Evolutionary conservation across 2,113 vertebrate genomes (phyloP).

Genomic region (Nettapus auritus): DNA sequence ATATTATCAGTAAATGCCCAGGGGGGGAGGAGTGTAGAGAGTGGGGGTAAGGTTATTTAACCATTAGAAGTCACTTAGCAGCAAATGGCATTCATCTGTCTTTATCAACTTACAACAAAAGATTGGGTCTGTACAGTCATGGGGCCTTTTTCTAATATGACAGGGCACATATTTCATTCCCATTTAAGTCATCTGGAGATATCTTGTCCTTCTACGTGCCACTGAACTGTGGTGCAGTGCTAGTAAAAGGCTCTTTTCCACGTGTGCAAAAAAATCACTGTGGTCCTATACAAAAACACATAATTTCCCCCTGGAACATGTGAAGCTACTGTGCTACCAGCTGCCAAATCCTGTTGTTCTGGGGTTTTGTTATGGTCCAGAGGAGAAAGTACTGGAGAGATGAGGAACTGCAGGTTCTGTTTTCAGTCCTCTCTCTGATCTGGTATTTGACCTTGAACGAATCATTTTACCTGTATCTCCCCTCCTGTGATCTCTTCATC

Average conservation of each 20-base stretch:
- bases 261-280: accelerated
- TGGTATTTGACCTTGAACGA: not conserved
- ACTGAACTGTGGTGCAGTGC: not conserved
- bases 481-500: not conserved
- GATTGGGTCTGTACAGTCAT: not conserved
- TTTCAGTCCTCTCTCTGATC: not conserved
- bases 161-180: not conserved
- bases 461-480: not conserved
- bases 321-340: not conserved
- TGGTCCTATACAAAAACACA: not conserved
- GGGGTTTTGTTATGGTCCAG: not conserved
- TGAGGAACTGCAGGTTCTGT: not conserved
- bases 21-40: not conserved
- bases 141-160: not conserved
- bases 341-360: not conserved
- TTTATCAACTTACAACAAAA: not conserved
- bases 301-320: not conserved
- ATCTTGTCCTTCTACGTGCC: not conserved
- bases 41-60: slow-evolving; percentile 24
- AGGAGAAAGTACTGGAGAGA: not conserved
- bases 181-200: not conserved
- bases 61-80: slow-evolving; percentile 39
- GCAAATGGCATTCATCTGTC: not conserved
- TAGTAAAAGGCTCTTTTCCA: not conserved
- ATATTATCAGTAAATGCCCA: slow-evolving; percentile 10